These are phyloP conservation scores for Trypoxylon attenuatum DNA, from an alignment of 2,888 invertebrate genomes.

Conservation along the genomic window DNA sequence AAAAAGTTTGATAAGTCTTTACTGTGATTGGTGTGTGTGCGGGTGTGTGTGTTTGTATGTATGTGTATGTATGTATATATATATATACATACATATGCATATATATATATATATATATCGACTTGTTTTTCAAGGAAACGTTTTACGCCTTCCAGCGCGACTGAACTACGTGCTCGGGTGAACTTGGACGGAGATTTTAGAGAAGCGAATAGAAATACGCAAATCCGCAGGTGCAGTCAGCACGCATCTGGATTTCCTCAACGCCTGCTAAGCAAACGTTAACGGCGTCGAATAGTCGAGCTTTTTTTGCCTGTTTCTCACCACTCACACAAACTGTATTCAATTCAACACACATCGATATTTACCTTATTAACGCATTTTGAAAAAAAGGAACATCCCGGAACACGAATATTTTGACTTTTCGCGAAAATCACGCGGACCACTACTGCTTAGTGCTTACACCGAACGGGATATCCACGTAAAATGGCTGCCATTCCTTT, in stretches of 20 bases:
- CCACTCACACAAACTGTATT: background rate
- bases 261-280: slow-evolving; percentile 39
- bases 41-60: too few species aligned
- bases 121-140: too few species aligned
- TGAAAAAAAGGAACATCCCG: slow-evolving; percentile 42
- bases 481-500: slow-evolving; percentile 63
- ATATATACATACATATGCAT: too few species aligned
- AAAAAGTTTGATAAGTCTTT: slow-evolving; percentile 20
- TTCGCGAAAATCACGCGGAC: slow-evolving; percentile 56
- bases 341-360: slow-evolving; percentile 24
- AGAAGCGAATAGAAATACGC: slow-evolving; percentile 32
- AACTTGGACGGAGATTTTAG: slow-evolving; percentile 17
- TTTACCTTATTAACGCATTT: slow-evolving; percentile 56
- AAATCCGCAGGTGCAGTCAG: slow-evolving; percentile 36
- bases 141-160: slow-evolving; percentile 4
- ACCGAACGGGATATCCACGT: slow-evolving; percentile 56
- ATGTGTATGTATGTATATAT: too few species aligned
- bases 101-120: slow-evolving; percentile 31
- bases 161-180: slow-evolving; percentile 3
- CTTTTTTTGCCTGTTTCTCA: too few species aligned
- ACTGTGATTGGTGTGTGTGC: too few species aligned
- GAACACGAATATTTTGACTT: slow-evolving; percentile 47
- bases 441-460: slow-evolving; percentile 56
- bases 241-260: slow-evolving; percentile 55
- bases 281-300: slow-evolving; percentile 22